Evolutionary conservation across 2,797 vertebrate genomes (phyloP).

Genomic region (Chelon labrosus): DNA sequence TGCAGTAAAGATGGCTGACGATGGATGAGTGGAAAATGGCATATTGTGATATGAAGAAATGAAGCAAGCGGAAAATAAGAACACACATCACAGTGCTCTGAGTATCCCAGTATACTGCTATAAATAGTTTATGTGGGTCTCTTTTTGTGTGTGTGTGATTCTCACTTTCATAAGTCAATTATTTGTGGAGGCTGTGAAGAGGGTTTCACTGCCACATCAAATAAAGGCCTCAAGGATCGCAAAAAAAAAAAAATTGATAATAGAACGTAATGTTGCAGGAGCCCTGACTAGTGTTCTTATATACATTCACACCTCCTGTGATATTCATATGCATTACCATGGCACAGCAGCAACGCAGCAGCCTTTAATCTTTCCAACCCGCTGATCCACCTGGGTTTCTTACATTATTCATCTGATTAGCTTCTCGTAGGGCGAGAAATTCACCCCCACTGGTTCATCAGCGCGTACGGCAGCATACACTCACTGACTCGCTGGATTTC

Average conservation of each 20-base stretch:
- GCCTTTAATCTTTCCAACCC: slow-evolving; percentile 37
- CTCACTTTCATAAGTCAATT: slow-evolving; percentile 59
- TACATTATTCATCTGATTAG: slow-evolving; percentile 66
- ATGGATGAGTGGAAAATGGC: slow-evolving; percentile 2
- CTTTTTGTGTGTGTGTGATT: slow-evolving; percentile 5
- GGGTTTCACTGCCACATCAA: slow-evolving; percentile 36
- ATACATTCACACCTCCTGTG: background rate
- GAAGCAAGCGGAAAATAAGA: slow-evolving; percentile 41
- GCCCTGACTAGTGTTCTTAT: background rate
- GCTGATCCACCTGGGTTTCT: slow-evolving; percentile 17
- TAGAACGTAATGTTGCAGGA: slow-evolving; percentile 21
- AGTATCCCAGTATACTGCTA: slow-evolving; percentile 35
- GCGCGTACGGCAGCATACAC: background rate
- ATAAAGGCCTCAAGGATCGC: slow-evolving; percentile 17
- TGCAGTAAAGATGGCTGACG: background rate
- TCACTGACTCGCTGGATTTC: background rate
- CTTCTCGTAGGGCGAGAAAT: slow-evolving; percentile 24
- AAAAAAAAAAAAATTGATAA: slow-evolving; percentile 15
- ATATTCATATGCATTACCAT: slow-evolving; percentile 21
- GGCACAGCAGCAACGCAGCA: slow-evolving; percentile 3
- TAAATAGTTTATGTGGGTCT: slow-evolving; percentile 44
- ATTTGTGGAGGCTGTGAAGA: slow-evolving; percentile 59
- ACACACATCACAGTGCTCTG: slow-evolving; percentile 32
- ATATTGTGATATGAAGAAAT: slow-evolving; percentile 8
- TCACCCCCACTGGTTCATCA: slow-evolving; percentile 25